Evolutionary conservation across 2,113 vertebrate species (phyloP).

Genomic region (Macquaria ambigua): DNA sequence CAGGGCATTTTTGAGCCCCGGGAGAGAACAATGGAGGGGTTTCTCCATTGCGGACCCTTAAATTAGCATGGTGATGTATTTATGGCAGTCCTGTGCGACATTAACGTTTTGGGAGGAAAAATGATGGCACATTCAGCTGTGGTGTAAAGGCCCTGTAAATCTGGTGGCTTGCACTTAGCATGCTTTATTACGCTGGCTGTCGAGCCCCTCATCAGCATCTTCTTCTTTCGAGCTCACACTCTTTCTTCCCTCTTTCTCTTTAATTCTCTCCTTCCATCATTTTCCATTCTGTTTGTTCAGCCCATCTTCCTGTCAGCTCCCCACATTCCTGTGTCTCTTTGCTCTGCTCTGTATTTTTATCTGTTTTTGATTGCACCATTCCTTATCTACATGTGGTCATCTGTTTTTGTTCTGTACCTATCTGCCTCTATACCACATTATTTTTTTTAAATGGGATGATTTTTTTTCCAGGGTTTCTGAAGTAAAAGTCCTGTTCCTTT

Average conservation of each 20-base stretch:
- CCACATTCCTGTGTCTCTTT: conserved; percentile 6
- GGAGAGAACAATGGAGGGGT: conserved; percentile 72
- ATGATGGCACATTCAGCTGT: conserved; percentile 74
- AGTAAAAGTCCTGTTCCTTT: not conserved
- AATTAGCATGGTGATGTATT: conserved; percentile 77
- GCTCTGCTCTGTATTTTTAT: not conserved
- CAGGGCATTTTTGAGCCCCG: conserved; percentile 39
- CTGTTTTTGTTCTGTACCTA: not conserved
- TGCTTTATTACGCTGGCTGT: conserved; percentile 71
- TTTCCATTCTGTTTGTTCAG: conserved; percentile 38
- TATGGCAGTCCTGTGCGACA: conserved; percentile 68
- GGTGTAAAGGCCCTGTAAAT: conserved; percentile 77
- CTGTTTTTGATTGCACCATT: not conserved
- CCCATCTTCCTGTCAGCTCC: conserved; percentile 6
- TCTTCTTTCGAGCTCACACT: conserved; percentile 37
- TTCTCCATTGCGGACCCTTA: conserved; percentile 63
- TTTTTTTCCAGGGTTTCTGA: not conserved
- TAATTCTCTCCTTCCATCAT: conserved; percentile 37
- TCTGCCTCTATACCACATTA: not conserved
- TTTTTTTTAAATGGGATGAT: not conserved
- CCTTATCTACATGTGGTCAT: not conserved
- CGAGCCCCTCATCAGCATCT: conserved; percentile 60
- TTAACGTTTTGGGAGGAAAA: conserved; percentile 79
- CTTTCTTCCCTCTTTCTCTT: conserved; percentile 41
- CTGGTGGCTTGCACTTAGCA: conserved; percentile 70